phyloP scores from a whole-genome alignment of 30 jellyfish, hydroid and myxozoan species.

The Rhopilema esculentum region DNA sequence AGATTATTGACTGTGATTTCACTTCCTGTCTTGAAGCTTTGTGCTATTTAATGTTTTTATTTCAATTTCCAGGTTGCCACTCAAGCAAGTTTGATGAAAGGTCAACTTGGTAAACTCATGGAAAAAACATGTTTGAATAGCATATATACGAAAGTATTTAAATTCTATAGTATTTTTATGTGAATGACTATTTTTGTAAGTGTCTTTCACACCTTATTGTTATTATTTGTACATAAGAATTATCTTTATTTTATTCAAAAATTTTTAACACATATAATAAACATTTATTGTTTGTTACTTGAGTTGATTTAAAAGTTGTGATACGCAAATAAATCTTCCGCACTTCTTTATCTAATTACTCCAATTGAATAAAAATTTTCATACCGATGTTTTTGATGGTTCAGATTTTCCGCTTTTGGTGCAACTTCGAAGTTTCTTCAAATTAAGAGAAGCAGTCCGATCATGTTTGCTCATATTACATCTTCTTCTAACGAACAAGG shows the following conservation, averaged over 20 bases:
- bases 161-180: not conserved
- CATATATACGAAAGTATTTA: not conserved
- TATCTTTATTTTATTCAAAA: not conserved
- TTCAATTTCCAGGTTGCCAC: not conserved
- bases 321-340: not conserved
- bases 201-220: not conserved
- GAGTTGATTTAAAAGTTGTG: not conserved
- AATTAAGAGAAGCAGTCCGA: too few relatives aligned
- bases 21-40: not conserved
- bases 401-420: too few relatives aligned
- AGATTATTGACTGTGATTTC: too few relatives aligned
- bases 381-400: too few relatives aligned
- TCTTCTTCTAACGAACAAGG: too few relatives aligned
- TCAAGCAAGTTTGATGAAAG: not conserved
- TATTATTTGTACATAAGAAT: not conserved
- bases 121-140: not conserved
- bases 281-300: not conserved
- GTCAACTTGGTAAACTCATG: not conserved
- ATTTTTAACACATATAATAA: not conserved
- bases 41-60: not conserved
- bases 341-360: not conserved
- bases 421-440: too few relatives aligned
- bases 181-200: not conserved
- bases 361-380: not conserved
- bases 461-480: too few relatives aligned